Evolutionary conservation across 2,888 invertebrate species (phyloP).

Genomic region (Selenia dentaria): DNA sequence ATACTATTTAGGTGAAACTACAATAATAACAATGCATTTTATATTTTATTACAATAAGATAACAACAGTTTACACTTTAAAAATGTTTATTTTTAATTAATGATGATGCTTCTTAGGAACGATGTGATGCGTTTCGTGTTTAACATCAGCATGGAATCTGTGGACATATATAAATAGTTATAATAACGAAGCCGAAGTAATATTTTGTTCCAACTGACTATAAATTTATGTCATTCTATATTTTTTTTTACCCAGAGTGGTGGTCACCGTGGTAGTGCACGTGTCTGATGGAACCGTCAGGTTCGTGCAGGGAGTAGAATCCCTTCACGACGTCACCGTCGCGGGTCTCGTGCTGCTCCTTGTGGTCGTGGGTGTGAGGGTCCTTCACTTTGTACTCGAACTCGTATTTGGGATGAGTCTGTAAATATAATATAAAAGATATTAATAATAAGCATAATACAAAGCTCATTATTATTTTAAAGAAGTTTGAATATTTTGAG

Average conservation of each 20-base stretch:
- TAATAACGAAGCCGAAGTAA: no score
- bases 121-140: conserved; percentile 33
- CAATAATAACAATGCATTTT: background rate
- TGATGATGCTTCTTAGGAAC: conserved; percentile 40
- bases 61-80: background rate
- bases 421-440: background rate
- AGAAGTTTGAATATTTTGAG: no score
- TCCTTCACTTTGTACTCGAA: conserved; percentile 54
- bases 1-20: no score
- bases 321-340: conserved; percentile 83
- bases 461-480: no score
- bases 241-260: background rate
- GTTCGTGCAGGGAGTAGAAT: conserved; percentile 51
- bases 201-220: no score
- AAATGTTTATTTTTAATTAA: conserved; percentile 12
- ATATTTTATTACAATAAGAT: background rate
- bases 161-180: no score
- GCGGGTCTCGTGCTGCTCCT: conserved; percentile 70
- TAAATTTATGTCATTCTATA: no score
- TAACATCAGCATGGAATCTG: conserved; percentile 40
- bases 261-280: no score
- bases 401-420: conserved; percentile 48
- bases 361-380: conserved; percentile 58
- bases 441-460: no score
- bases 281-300: no score